Evolutionary conservation across 2,888 invertebrate genomes (phyloP).

Genomic region (Xestoiulus laeticollis): DNA sequence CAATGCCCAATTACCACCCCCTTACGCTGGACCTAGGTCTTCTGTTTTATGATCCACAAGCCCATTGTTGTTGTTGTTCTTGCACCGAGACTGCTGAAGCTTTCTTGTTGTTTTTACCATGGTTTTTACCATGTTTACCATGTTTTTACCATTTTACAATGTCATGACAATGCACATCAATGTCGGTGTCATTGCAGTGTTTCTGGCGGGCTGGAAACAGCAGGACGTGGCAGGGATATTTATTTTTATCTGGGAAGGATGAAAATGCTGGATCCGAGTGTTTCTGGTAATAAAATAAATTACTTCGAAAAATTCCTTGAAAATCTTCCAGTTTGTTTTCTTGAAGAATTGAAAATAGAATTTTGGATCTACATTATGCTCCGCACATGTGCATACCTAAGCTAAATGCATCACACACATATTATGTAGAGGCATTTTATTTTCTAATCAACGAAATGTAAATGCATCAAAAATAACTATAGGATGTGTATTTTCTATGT

Average conservation of each 20-base stretch:
- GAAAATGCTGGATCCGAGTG: slow-evolving; percentile 2
- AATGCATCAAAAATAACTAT: too few relatives aligned
- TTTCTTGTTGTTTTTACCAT: not conserved
- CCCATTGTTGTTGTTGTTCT: not conserved
- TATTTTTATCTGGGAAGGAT: not conserved
- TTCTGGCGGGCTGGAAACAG: not conserved
- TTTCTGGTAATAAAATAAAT: not conserved
- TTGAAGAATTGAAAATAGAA: too few relatives aligned
- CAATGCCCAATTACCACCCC: not conserved
- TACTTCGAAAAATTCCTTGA: too few relatives aligned
- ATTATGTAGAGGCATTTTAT: too few relatives aligned
- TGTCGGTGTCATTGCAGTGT: not conserved
- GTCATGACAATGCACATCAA: not conserved
- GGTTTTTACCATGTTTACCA: not conserved
- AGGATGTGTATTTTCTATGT: too few relatives aligned
- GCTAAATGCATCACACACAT: too few relatives aligned
- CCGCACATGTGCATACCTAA: too few relatives aligned
- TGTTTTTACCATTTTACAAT: not conserved
- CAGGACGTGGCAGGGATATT: not conserved
- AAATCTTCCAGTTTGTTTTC: too few relatives aligned
- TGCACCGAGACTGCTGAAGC: not conserved
- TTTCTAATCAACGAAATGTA: too few relatives aligned
- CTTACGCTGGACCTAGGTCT: slow-evolving; percentile 25
- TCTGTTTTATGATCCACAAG: not conserved
- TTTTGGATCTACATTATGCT: too few relatives aligned